Evolutionary conservation across 2,797 vertebrate species (phyloP), one percentile per base, ranked within the genome.

Genomic region (Poeciliopsis gracilis): DNA sequence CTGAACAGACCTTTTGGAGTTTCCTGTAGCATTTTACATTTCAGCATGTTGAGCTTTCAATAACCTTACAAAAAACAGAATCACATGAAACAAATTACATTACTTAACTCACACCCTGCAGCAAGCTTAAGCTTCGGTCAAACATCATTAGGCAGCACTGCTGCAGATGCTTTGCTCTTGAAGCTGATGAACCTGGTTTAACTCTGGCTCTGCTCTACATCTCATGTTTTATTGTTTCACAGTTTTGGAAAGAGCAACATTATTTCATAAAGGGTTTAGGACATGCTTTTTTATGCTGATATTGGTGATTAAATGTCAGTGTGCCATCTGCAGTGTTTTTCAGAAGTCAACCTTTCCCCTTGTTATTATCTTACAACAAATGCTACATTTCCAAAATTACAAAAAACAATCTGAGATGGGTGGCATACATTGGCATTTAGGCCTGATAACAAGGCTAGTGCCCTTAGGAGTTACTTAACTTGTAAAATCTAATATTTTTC

Each of bases 191-290:
- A 53, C 46, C 28, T 38, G 20, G 72, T 71, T 63, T 72, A 67
- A 69, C 45, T 63, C 45, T 49, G 43, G n/a, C 76, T 78, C 53
- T 51, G 51, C 76, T 78, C 53, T 45, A 9, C 73, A 67, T n/a
- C 72, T 51, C 53, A 28, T 45, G 15, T 75, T 78, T 59, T 43
- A 61, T 72, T 28, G 36, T 76, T 59, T 81, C 11, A 55, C 73
- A 61, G 12, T 59, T 81, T 51, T 18, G 33, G 11, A 51, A 53
- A 77, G 23, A 57, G 33, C 0, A 18, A 23, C 28, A 10, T 5
- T 11, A 13, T 30, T 45, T 76, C 77, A 53, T 46, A 71, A 28
- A 63, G 51, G 20, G 16, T 47, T 47, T 1, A 67, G 13, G 12
- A 57, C 53, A 33, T 36, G 10, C 12, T 6, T 41, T 25, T 51